Conservation (phyloP, 1,140 invertebrate species). For the Pomacea maculata region DNA sequence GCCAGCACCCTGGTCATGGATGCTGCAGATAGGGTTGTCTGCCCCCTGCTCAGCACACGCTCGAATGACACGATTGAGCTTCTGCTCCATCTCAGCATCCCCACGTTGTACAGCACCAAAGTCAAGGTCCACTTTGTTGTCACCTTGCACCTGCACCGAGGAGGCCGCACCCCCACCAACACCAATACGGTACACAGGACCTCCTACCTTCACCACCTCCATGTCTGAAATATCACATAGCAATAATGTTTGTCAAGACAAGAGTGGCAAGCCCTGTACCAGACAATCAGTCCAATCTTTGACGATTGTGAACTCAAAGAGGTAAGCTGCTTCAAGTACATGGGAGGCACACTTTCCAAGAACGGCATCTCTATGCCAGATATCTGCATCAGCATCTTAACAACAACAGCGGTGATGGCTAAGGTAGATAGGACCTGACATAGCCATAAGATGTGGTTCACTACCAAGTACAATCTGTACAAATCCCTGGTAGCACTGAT, state of each 20-base stretch:
- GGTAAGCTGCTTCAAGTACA: too few relatives aligned
- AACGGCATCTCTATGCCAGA: too few relatives aligned
- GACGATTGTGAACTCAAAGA: not conserved
- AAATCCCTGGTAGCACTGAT: too few relatives aligned
- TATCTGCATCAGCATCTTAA: too few relatives aligned
- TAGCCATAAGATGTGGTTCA: too few relatives aligned
- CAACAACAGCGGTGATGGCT: too few relatives aligned
- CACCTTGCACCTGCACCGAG: conserved; percentile 90
- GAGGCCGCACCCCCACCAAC: conserved; percentile 96
- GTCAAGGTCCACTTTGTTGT: conserved; percentile 86
- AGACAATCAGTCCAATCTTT: not conserved
- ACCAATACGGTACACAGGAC: conserved; percentile 94
- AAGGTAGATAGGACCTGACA: too few relatives aligned
- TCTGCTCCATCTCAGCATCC: conserved; percentile 99
- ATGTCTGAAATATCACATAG: conserved; percentile 49
- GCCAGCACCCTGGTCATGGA: conserved; percentile 96
- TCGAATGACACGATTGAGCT: conserved; percentile 91
- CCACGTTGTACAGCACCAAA: conserved; percentile 97
- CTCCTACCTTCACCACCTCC: conserved; percentile 90
- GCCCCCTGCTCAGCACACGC: conserved; percentile 85
- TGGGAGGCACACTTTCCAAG: too few relatives aligned
- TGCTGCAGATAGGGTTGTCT: conserved; percentile 90
- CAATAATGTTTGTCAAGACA: not conserved
- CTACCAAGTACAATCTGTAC: too few relatives aligned
- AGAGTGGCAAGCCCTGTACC: not conserved